These are phyloP conservation scores for Drosophila pseudoobscura DNA, from an alignment of 1,140 invertebrate species.

Conservation along the genomic window DNA sequence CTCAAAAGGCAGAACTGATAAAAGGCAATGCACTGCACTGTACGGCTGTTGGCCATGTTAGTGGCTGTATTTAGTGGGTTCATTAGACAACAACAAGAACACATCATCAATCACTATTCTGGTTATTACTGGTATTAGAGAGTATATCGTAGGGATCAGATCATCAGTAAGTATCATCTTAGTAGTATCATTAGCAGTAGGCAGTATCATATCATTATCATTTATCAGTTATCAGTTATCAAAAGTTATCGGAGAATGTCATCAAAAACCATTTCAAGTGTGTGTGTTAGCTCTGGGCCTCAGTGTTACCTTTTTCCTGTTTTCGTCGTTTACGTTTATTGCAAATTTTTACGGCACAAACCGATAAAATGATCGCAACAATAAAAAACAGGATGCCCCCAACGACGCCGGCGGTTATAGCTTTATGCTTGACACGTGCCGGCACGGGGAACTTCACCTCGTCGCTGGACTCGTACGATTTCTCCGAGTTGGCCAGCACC, in stretches of 20 bases:
- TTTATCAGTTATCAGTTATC: constrained; percentile 36
- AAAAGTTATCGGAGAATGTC: constrained; percentile 8
- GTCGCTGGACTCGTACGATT: constrained; percentile 92
- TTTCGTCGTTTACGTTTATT: constrained; percentile 97
- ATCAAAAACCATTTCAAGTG: constrained; percentile 82
- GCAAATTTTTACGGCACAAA: constrained; percentile 98
- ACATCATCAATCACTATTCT: constrained; percentile 27
- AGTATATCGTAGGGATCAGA: constrained; percentile 17
- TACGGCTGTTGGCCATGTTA: not conserved
- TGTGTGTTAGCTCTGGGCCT: constrained; percentile 67
- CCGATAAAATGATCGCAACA: constrained; percentile 96
- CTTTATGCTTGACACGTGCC: constrained; percentile 94
- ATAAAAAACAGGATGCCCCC: constrained; percentile 98
- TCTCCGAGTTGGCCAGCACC: constrained; percentile 92
- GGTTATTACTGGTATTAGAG: constrained; percentile 4
- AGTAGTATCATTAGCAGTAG: constrained; percentile 35
- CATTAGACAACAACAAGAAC: constrained; percentile 47
- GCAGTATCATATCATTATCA: constrained; percentile 5
- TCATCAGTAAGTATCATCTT: constrained; percentile 24
- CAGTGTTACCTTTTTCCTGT: constrained; percentile 95
- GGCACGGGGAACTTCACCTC: constrained; percentile 94
- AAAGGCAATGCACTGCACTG: not conserved
- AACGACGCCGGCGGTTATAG: constrained; percentile 95
- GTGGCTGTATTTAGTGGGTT: not conserved
- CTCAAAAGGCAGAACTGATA: not conserved